Base-by-base conservation (phyloP, 2,113 vertebrate species). In the Uropsilus gracilis region DNA sequence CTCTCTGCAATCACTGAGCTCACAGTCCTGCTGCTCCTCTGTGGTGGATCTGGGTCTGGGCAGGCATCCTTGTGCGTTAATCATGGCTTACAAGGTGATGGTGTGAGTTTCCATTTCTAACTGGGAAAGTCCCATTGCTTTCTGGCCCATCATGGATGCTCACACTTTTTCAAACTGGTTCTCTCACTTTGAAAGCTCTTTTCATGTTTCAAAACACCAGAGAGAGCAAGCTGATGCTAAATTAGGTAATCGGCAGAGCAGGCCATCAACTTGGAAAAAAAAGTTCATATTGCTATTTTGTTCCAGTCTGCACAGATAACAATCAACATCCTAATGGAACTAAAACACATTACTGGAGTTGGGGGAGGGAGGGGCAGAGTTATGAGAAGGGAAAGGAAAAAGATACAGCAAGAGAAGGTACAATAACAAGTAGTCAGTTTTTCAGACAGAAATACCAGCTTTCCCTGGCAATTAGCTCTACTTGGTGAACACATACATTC, bases 141-240 rank as follows among this genome's bases (percentile, higher is more conserved):
- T 63, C 76, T 85, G 57, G 22, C 22, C 50, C 28, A 44, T 76
- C 83, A 50, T 24, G 2, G 32, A 44, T 72, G 44, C 86, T 63
- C 32, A 85, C 90, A 37, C 77, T 86, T 85, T 81, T 75, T 69
- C 89, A 94, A 81, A 90, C 46, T 85, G 55, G 48, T 88, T 83
- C n/a, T 81, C 37, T 89, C 17, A 63, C 42, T 97, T 83, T 72
- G 64, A 95, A 94, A 94, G 50, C 37, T 93, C 77, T 95, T 95
- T 95, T 94, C 55, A 42, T 90, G 85, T 96, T 94, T 95, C 93
- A 94, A 89, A 95, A 97, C 75, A 89, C 48, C 42, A 84, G 86
- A 59, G 32, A 46, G 55, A 81, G 92, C 50, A 97, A 95, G 91
- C 39, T 26, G 76, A 89, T 71, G 73, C 78, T 84, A 90, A 93